Evolutionary conservation across 2,797 vertebrate genomes (phyloP).

Genomic region (Aythya fuligula): DNA sequence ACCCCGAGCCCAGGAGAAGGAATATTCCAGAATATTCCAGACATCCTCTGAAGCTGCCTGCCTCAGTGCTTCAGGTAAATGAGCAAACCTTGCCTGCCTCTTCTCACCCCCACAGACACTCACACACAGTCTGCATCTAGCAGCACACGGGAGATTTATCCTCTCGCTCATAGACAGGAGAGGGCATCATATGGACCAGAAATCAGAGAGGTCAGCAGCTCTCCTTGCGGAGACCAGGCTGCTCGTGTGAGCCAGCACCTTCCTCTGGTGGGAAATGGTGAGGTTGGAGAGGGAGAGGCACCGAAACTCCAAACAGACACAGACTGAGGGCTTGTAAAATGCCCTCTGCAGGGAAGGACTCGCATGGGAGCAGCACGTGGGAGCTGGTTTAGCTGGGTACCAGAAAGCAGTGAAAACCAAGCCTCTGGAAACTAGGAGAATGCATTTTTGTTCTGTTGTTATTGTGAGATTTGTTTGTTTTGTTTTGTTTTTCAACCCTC

Average conservation of each 20-base stretch:
- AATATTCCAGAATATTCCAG: not conserved
- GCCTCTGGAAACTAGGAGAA: not conserved
- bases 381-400: not conserved
- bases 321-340: not conserved
- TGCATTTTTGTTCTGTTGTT: rapidly evolving
- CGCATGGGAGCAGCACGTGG: rapidly evolving
- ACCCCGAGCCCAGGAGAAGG: not conserved
- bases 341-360: not conserved
- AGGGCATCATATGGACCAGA: not conserved
- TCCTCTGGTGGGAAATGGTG: not conserved
- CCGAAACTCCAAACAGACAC: rapidly evolving
- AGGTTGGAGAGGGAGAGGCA: not conserved
- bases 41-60: not conserved
- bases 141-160: not conserved
- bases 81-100: not conserved
- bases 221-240: not conserved
- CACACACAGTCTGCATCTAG: not conserved
- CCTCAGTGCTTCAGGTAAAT: not conserved
- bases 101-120: not conserved
- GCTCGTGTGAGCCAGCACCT: rapidly evolving
- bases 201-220: not conserved
- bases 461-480: not conserved
- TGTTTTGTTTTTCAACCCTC: rapidly evolving
- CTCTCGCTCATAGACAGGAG: not conserved
- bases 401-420: not conserved